Conservation (phyloP, 2,888 invertebrate genomes). For the Agonum fuliginosum region DNA sequence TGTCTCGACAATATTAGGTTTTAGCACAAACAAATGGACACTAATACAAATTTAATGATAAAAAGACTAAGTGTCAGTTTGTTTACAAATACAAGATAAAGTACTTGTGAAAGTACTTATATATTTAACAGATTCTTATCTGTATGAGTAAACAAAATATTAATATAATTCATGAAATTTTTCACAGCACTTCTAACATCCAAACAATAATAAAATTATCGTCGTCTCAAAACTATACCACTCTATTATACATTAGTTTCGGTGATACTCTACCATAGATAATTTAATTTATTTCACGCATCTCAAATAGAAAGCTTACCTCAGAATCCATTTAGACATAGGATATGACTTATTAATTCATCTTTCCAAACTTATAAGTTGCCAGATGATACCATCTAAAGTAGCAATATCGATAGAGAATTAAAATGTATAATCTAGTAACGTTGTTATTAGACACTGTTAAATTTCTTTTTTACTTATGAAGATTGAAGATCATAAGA, state of each 20-base stretch:
- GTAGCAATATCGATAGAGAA: constrained; percentile 10
- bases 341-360: constrained; percentile 25
- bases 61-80: no score
- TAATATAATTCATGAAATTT: background rate
- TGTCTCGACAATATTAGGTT: no score
- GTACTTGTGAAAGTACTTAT: no score
- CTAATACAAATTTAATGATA: no score
- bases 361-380: background rate
- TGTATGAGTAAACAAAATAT: no score
- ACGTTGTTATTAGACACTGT: background rate
- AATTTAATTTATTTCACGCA: constrained; percentile 13
- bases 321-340: constrained; percentile 10
- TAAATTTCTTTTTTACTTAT: constrained; percentile 6
- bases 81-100: no score
- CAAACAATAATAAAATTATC: background rate
- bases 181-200: background rate
- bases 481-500: background rate
- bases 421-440: constrained; percentile 18
- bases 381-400: constrained; percentile 9
- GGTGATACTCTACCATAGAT: background rate
- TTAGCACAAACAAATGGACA: no score
- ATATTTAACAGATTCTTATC: no score
- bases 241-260: constrained; percentile 5
- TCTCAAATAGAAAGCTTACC: constrained; percentile 24
- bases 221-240: background rate